Conservation (phyloP, 2,797 vertebrate species). For the Oreochromis grahami region DNA sequence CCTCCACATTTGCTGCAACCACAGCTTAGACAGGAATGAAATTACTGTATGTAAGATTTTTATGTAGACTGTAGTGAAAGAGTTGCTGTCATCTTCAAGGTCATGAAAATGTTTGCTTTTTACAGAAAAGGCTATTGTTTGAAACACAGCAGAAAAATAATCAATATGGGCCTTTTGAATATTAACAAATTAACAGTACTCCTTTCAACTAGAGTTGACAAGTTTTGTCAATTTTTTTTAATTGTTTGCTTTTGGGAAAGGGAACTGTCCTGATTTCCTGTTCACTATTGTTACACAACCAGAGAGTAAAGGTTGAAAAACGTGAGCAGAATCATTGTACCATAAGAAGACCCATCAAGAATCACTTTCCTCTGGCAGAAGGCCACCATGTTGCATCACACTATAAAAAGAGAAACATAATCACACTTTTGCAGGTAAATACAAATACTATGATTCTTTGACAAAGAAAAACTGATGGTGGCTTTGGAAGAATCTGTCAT, state of each 20-base stretch:
- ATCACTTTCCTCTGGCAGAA: background rate
- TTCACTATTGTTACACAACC: background rate
- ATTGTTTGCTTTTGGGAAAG: constrained; percentile 26
- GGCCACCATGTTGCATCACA: background rate
- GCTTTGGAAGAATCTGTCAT: constrained; percentile 1
- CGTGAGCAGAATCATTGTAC: constrained; percentile 10
- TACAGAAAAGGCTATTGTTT: background rate
- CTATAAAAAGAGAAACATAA: background rate
- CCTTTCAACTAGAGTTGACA: background rate
- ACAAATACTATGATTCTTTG: background rate
- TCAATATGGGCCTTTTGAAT: too few relatives aligned
- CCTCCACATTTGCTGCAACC: background rate
- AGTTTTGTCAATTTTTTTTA: background rate
- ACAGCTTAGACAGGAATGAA: background rate
- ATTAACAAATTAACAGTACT: background rate
- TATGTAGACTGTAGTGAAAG: background rate
- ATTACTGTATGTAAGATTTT: background rate
- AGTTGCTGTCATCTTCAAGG: background rate
- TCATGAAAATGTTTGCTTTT: background rate
- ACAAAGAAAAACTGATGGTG: background rate
- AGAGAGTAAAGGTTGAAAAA: background rate
- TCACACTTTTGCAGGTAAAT: background rate
- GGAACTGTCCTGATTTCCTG: constrained; percentile 27
- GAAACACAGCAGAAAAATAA: background rate
- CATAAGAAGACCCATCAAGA: background rate